Evolutionary conservation across 2,113 vertebrate genomes (phyloP).

Genomic region (Gavia stellata): DNA sequence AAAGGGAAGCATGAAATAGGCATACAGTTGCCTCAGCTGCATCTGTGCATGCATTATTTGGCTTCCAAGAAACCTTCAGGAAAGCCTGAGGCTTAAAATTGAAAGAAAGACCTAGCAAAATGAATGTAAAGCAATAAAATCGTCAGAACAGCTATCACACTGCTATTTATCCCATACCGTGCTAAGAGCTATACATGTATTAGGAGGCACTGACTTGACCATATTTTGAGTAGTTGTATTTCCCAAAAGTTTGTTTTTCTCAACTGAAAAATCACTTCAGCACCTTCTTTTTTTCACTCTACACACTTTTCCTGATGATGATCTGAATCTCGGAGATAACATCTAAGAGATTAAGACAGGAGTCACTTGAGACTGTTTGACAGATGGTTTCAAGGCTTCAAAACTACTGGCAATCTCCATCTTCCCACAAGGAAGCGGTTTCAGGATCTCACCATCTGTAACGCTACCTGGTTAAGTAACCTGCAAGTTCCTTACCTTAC

Average conservation of each 20-base stretch:
- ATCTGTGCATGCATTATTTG: neutral
- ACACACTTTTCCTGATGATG: too few relatives aligned
- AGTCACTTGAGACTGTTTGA: neutral
- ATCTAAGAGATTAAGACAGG: neutral
- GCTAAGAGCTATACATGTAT: neutral
- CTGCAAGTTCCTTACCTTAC: neutral
- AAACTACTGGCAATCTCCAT: neutral
- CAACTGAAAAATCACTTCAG: neutral
- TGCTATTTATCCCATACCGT: neutral
- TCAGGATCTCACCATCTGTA: neutral
- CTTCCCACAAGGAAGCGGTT: neutral
- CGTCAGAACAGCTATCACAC: neutral
- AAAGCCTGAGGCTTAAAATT: neutral
- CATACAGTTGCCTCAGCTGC: neutral
- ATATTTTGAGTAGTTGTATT: neutral
- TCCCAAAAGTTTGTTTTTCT: neutral
- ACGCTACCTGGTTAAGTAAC: neutral
- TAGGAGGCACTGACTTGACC: neutral
- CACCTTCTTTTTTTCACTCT: neutral
- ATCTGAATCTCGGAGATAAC: neutral
- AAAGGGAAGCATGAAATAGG: neutral
- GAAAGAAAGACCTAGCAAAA: neutral
- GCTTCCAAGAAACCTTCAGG: neutral
- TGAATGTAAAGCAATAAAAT: neutral
- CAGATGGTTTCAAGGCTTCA: neutral